These are phyloP conservation scores for Octodon degus DNA, from an alignment of 2,113 vertebrate species.

Conservation along the genomic window DNA sequence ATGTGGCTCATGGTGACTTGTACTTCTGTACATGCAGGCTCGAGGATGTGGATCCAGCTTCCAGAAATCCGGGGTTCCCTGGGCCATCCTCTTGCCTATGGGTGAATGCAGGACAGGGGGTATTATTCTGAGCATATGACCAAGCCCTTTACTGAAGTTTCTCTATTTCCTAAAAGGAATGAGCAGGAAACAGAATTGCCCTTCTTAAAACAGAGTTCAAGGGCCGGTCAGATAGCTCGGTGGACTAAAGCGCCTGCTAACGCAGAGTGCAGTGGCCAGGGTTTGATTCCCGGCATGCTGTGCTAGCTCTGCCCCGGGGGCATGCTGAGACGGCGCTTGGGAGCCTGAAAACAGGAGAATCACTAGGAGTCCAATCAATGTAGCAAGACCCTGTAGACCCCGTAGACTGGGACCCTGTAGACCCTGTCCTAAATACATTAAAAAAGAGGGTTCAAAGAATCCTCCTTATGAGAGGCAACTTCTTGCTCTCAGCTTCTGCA, in stretches of 20 bases:
- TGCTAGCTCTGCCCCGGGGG: no score
- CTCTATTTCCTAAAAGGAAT: neutral
- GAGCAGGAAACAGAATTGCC: neutral
- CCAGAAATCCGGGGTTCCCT: neutral
- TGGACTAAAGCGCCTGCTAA: no score
- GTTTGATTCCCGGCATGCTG: no score
- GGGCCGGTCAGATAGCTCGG: no score
- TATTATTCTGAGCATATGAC: neutral
- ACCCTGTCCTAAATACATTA: no score
- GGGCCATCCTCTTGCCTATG: neutral
- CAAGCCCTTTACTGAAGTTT: neutral
- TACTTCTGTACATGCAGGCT: neutral
- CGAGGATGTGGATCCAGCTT: neutral
- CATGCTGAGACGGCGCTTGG: no score
- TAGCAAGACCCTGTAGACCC: no score
- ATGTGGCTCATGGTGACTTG: neutral
- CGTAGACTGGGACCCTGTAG: no score
- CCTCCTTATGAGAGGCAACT: rapidly evolving
- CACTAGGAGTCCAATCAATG: no score
- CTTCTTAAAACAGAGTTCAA: neutral
- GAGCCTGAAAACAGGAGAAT: no score
- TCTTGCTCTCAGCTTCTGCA: neutral
- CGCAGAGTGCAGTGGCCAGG: no score
- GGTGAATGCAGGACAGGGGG: rapidly evolving
- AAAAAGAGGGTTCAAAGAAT: neutral